Conservation (phyloP, 1,140 invertebrate genomes). For the Notospermus geniculatus region DNA sequence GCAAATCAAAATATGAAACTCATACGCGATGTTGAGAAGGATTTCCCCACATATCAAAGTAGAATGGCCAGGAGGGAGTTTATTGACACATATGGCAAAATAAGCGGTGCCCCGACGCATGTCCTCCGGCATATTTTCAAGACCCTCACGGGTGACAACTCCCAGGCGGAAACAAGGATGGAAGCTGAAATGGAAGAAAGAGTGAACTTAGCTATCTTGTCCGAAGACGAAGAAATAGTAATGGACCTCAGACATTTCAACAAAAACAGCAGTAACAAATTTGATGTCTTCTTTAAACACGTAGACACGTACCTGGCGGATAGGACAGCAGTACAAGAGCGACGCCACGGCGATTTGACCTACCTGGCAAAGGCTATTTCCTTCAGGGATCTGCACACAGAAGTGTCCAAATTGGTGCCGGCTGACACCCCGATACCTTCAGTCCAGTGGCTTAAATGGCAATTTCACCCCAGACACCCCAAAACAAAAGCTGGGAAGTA, state of each 20-base stretch:
- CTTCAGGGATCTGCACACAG: too few species aligned
- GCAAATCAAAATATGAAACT: too few species aligned
- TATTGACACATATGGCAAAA: too few species aligned
- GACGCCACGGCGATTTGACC: background rate
- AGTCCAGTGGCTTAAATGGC: background rate
- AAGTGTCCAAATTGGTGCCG: background rate
- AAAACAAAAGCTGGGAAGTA: background rate
- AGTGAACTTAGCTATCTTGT: background rate
- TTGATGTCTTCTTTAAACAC: background rate
- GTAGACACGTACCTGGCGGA: background rate
- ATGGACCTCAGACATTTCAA: background rate
- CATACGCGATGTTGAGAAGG: too few species aligned
- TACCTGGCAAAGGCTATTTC: slow-evolving; percentile 2
- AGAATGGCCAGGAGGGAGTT: too few species aligned
- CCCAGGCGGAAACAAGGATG: too few species aligned
- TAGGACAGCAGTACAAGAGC: slow-evolving; percentile 4
- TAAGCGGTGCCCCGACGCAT: too few species aligned
- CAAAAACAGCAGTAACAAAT: background rate
- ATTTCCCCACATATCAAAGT: too few species aligned
- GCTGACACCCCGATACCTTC: background rate
- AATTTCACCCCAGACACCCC: background rate
- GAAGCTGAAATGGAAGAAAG: slow-evolving; percentile 3
- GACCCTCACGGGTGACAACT: too few species aligned
- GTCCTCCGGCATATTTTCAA: too few species aligned
- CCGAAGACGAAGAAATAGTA: background rate